Conservation (phyloP, 1,140 invertebrate genomes). For the Diuraphis noxia region DNA sequence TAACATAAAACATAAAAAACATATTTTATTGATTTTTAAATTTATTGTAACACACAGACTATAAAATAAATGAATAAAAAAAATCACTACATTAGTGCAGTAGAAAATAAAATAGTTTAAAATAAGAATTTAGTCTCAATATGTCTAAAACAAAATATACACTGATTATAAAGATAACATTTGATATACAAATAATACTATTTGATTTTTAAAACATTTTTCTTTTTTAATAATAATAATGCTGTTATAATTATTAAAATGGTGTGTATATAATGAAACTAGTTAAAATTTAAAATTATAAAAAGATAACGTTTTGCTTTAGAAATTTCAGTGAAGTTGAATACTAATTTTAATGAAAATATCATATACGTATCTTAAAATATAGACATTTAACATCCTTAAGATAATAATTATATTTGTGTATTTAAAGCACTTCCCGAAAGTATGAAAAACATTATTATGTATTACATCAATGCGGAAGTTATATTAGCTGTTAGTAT, state of each 20-base stretch:
- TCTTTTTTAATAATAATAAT: not conserved
- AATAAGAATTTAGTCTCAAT: not conserved
- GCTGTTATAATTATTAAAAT: not conserved
- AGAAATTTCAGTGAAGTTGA: not conserved
- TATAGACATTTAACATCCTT: not conserved
- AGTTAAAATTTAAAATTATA: not conserved
- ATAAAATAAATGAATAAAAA: not conserved
- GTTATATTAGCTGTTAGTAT: not conserved
- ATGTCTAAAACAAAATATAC: not conserved
- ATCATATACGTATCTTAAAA: not conserved
- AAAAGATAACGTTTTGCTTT: too few relatives aligned
- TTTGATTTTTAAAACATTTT: not conserved
- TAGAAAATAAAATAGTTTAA: not conserved
- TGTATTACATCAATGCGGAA: not conserved
- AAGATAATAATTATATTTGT: not conserved
- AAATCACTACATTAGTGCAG: not conserved
- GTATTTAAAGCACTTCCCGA: not conserved
- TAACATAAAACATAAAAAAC: not conserved
- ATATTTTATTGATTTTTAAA: not conserved
- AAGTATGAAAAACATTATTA: not conserved
- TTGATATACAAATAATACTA: not conserved
- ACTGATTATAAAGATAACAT: not conserved
- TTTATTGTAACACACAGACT: not conserved
- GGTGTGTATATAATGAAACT: too few relatives aligned
- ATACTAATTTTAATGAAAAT: not conserved